A percentile compares a stretch with the other conserved stretches of the same genome.
These are phyloP conservation scores for Agrotis segetum DNA, from an alignment of 2,888 invertebrate species.

Conservation along the genomic window DNA sequence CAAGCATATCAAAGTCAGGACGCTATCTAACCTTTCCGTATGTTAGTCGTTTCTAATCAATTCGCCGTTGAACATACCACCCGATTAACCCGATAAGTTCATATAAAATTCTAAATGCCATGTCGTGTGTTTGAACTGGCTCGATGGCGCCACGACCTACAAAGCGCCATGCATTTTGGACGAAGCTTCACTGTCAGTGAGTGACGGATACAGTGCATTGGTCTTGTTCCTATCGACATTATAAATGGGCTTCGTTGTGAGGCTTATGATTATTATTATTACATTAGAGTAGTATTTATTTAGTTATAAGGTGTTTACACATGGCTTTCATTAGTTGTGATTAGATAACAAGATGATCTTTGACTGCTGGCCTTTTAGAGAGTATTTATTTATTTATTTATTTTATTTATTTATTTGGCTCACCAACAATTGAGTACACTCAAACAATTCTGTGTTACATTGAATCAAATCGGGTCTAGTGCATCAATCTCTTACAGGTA, in stretches of 20 bases:
- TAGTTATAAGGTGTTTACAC: not conserved
- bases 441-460: too few relatives aligned
- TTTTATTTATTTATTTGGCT: too few relatives aligned
- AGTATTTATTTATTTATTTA: too few relatives aligned
- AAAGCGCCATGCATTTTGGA: slow-evolving; percentile 54
- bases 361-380: too few relatives aligned
- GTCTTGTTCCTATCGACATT: slow-evolving; percentile 11
- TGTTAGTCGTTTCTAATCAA: slow-evolving; percentile 13
- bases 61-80: not conserved
- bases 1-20: not conserved
- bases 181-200: slow-evolving; percentile 22
- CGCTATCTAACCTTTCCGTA: not conserved
- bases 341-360: too few relatives aligned
- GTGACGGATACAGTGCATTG: slow-evolving; percentile 20
- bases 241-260: slow-evolving; percentile 18
- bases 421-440: too few relatives aligned
- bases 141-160: slow-evolving; percentile 19
- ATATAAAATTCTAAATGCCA: slow-evolving; percentile 56
- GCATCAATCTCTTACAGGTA: too few relatives aligned
- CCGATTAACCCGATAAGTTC: slow-evolving; percentile 27
- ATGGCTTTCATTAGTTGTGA: slow-evolving; percentile 10
- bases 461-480: too few relatives aligned
- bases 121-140: slow-evolving; percentile 48
- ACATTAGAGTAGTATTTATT: slow-evolving; percentile 2
- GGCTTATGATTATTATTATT: slow-evolving; percentile 21